A percentile compares a stretch with the other conserved stretches of the same genome.
phyloP scores from a whole-genome alignment of 2,888 invertebrate species.

The Ischnura elegans region DNA sequence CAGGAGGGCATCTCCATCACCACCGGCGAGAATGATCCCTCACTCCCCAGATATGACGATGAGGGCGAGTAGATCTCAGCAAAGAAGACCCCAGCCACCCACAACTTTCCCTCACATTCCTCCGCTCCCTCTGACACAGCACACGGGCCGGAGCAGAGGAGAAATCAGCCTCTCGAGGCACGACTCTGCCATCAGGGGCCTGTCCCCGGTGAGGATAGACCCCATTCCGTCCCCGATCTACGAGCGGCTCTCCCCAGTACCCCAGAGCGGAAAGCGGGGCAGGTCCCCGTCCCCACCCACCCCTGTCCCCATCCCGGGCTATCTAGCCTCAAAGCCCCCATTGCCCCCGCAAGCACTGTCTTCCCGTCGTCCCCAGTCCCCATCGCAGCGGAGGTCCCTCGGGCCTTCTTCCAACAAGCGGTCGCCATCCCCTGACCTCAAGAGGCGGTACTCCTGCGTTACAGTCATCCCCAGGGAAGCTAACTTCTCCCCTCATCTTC shows the following conservation, averaged over 20 bases:
- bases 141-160: not conserved
- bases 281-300: constrained; percentile 23
- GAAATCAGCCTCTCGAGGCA: not conserved
- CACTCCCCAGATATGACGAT: constrained; percentile 12
- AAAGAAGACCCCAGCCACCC: not conserved
- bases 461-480: constrained; percentile 14
- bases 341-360: constrained; percentile 52
- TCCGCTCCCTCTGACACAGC: not conserved
- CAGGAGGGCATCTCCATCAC: constrained; percentile 34
- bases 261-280: constrained; percentile 21
- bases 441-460: constrained; percentile 48
- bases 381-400: not conserved
- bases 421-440: constrained; percentile 13
- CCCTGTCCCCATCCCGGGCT: not conserved
- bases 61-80: not conserved
- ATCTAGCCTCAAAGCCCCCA: constrained; percentile 25
- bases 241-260: constrained; percentile 22
- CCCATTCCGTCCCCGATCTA: constrained; percentile 55
- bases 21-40: not conserved
- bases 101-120: not conserved
- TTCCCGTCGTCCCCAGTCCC: constrained; percentile 28
- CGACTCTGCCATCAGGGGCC: constrained; percentile 47
- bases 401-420: not conserved
- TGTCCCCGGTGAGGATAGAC: constrained; percentile 30
- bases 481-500: constrained; percentile 19